A percentile compares a stretch with the other conserved stretches of the same genome.
These are phyloP conservation scores for Orientallactaga sibirica DNA, from an alignment of 2,797 vertebrate species.

Conservation along the genomic window DNA sequence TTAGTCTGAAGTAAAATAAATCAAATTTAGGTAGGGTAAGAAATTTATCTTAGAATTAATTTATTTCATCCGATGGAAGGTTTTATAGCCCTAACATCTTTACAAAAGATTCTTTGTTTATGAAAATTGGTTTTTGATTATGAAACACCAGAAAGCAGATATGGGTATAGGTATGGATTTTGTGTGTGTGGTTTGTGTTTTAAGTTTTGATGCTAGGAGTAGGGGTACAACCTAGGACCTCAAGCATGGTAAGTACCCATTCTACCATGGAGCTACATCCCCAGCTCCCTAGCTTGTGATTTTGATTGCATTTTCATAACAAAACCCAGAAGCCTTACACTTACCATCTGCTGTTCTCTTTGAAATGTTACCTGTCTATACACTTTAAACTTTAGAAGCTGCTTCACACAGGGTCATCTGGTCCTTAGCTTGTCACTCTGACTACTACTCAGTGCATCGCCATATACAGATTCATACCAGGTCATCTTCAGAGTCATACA, in stretches of 20 bases:
- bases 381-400: not conserved
- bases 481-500: not conserved
- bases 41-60: not conserved
- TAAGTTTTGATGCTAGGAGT: not conserved
- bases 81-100: not conserved
- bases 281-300: not conserved
- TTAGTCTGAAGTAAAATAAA: slow-evolving; percentile 38
- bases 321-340: not conserved
- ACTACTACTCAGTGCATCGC: not conserved
- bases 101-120: not conserved
- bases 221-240: not conserved
- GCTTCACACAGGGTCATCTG: not conserved
- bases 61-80: not conserved
- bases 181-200: not conserved
- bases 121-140: not conserved
- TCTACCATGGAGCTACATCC: not conserved
- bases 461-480: fast-evolving
- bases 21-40: not conserved
- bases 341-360: not conserved
- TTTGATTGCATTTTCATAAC: not conserved
- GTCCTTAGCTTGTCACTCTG: not conserved
- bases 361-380: not conserved
- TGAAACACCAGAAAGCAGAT: not conserved
- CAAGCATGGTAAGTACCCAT: not conserved
- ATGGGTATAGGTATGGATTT: not conserved